Evolutionary conservation across 2,888 invertebrate genomes (phyloP).

Genomic region (Amphipoea lucens): DNA sequence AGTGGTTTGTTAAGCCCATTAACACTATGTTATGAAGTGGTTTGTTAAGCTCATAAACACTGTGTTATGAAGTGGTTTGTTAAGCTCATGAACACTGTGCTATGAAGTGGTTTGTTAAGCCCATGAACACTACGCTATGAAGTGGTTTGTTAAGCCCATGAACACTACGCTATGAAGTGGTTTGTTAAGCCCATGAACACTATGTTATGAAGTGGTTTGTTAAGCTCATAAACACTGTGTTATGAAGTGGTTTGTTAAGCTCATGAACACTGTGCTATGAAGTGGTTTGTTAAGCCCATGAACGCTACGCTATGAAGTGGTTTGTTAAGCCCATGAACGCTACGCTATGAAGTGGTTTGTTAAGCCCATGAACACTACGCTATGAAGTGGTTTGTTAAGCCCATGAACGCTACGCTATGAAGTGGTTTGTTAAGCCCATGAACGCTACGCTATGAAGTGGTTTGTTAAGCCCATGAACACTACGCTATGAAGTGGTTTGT

Average conservation of each 20-base stretch:
- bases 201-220: too few relatives aligned
- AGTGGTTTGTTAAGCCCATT: neutral
- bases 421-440: neutral
- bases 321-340: neutral
- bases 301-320: too few relatives aligned
- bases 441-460: too few relatives aligned
- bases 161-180: too few relatives aligned
- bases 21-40: too few relatives aligned
- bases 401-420: too few relatives aligned
- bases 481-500: too few relatives aligned
- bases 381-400: neutral
- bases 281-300: neutral
- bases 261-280: too few relatives aligned
- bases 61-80: too few relatives aligned
- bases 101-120: neutral
- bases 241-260: neutral
- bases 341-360: too few relatives aligned
- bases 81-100: neutral
- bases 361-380: neutral
- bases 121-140: too few relatives aligned
- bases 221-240: neutral
- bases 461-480: neutral
- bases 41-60: neutral
- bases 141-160: neutral
- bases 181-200: neutral